These are phyloP conservation scores for Mormyrus lacerda DNA, from an alignment of 2,113 vertebrate species.

Conservation along the genomic window DNA sequence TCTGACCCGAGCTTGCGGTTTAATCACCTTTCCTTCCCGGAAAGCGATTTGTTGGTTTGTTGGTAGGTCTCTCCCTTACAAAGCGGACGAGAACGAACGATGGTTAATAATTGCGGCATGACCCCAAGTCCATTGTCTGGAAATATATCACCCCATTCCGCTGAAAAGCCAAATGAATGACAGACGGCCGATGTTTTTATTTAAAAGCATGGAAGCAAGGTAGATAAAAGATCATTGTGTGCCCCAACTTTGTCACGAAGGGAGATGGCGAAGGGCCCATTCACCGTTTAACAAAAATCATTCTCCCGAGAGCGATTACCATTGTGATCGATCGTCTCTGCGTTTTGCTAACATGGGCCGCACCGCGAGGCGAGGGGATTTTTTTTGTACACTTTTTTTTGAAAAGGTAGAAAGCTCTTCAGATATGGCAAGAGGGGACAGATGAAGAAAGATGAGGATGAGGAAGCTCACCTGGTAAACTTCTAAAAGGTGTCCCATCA, in stretches of 20 bases:
- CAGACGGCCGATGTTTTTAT: not conserved
- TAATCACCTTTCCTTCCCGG: not conserved
- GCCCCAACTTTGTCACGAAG: not conserved
- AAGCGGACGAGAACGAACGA: not conserved
- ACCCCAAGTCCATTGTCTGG: not conserved
- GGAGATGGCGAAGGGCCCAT: not conserved
- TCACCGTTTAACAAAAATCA: not conserved
- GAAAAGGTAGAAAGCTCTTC: not conserved
- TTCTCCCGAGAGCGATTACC: not conserved
- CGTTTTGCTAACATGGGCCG: conserved; percentile 19
- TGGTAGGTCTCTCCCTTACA: not conserved
- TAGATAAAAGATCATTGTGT: not conserved
- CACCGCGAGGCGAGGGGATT: conserved; percentile 41
- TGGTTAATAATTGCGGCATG: not conserved
- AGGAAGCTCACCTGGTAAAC: conserved; percentile 76
- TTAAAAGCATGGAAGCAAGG: not conserved
- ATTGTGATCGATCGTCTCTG: not conserved
- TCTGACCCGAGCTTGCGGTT: not conserved
- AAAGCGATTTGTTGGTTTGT: not conserved
- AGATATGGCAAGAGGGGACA: conserved; percentile 30
- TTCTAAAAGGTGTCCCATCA: conserved; percentile 74
- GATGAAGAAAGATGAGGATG: too few species aligned
- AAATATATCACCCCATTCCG: not conserved
- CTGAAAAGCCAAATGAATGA: not conserved
- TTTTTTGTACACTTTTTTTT: conserved; percentile 44